phyloP scores from a whole-genome alignment of 2,888 invertebrate genomes.

The Patella caerulea region DNA sequence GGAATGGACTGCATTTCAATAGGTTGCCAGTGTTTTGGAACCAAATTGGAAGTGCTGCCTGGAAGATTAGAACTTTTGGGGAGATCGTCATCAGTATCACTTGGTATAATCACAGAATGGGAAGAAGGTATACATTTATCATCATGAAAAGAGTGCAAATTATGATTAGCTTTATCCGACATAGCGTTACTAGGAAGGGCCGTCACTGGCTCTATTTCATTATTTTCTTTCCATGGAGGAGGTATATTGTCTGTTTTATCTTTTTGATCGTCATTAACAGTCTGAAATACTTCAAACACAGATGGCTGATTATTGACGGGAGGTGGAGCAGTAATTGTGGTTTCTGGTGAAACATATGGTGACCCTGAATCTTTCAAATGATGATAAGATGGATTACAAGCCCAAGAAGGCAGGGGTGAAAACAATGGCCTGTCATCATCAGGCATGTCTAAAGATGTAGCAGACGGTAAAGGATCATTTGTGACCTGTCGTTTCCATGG shows the following conservation, averaged over 20 bases:
- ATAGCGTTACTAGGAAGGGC: conserved; percentile 27
- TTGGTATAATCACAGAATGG: conserved; percentile 57
- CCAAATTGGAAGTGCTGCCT: conserved; percentile 51
- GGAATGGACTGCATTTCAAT: conserved; percentile 37
- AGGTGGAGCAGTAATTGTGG: conserved; percentile 47
- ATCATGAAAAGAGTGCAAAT: conserved; percentile 47
- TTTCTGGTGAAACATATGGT: conserved; percentile 59
- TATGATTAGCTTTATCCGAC: conserved; percentile 49
- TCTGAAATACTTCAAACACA: conserved; percentile 56
- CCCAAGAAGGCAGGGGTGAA: conserved; percentile 95
- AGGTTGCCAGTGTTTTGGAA: conserved; percentile 57
- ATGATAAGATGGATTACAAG: conserved; percentile 92
- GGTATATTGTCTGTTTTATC: conserved; percentile 30
- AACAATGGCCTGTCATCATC: conserved; percentile 60
- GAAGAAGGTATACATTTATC: conserved; percentile 47
- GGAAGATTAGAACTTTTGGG: conserved; percentile 41
- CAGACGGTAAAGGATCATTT: conserved; percentile 47
- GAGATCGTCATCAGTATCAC: conserved; percentile 27
- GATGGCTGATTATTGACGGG: conserved; percentile 40
- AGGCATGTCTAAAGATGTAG: conserved; percentile 44
- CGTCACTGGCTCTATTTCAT: conserved; percentile 45
- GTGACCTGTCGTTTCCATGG: conserved; percentile 79
- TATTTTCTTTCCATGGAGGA: conserved; percentile 40
- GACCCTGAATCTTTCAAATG: conserved; percentile 61
- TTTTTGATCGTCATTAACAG: conserved; percentile 26